phyloP scores from a whole-genome alignment of 1,140 invertebrate genomes.

The Paralvinella palmiformis region DNA sequence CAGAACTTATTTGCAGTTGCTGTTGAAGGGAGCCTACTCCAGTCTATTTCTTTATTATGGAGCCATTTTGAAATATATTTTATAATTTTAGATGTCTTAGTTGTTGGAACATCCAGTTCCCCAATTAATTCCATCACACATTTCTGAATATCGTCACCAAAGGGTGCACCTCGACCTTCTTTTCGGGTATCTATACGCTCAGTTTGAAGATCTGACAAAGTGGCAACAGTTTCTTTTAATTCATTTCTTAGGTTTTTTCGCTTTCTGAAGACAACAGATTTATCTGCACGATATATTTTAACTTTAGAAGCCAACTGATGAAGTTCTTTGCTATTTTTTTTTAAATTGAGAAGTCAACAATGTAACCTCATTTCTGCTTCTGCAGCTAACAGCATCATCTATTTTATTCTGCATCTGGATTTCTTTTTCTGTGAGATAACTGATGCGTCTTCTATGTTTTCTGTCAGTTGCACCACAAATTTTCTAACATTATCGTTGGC shows the following conservation, averaged over 20 bases:
- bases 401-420: not conserved
- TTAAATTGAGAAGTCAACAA: not conserved
- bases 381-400: not conserved
- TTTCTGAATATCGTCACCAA: no score
- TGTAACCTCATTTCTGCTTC: slow-evolving; percentile 2
- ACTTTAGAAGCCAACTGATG: not conserved
- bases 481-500: not conserved
- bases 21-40: no score
- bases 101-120: no score
- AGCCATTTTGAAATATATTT: no score
- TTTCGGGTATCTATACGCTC: not conserved
- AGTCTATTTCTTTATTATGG: no score
- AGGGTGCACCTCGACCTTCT: not conserved
- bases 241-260: not conserved
- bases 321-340: not conserved
- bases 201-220: not conserved
- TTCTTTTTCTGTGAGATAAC: not conserved
- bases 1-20: no score
- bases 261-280: not conserved
- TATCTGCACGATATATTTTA: not conserved
- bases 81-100: no score
- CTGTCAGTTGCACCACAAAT: not conserved
- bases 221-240: not conserved
- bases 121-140: no score
- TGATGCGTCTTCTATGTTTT: not conserved